A percentile compares a stretch with the other conserved stretches of the same genome.
phyloP scores from a whole-genome alignment of 92 coral and sea anemone species.

The Zoanthus solanderi region DNA sequence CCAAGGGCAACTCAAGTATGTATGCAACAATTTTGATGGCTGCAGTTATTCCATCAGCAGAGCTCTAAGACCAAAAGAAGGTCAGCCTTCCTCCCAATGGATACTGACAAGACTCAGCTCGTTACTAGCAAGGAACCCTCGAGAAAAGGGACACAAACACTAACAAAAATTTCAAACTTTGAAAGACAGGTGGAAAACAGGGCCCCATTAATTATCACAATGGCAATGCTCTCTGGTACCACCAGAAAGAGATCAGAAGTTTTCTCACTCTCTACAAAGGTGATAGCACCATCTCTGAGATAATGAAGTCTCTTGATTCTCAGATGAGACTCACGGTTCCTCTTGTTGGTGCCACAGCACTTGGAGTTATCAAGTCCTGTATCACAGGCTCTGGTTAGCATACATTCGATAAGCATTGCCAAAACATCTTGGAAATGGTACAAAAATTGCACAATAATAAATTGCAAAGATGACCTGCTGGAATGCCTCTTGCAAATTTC shows the following conservation, averaged over 20 bases:
- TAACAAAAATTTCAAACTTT: constrained; percentile 23
- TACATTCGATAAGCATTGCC: not conserved
- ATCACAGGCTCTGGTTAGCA: not conserved
- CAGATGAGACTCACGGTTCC: constrained; percentile 8
- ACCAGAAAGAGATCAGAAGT: constrained; percentile 5
- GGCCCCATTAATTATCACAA: constrained; percentile 32
- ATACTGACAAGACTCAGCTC: not conserved
- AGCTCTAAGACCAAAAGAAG: not conserved
- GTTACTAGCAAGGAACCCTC: not conserved
- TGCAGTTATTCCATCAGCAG: constrained; percentile 3
- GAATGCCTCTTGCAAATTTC: too few species aligned
- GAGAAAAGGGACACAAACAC: constrained; percentile 35
- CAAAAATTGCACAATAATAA: not conserved
- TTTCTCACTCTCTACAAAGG: constrained; percentile 15
- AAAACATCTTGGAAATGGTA: constrained; percentile 15
- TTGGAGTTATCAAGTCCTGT: constrained; percentile 20
- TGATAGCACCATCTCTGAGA: constrained; percentile 15
- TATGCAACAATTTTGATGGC: constrained; percentile 7
- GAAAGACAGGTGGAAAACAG: constrained; percentile 43
- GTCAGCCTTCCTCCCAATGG: not conserved
- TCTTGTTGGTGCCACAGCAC: constrained; percentile 27
- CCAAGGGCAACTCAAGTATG: not conserved
- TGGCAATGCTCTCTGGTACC: constrained; percentile 46
- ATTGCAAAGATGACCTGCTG: too few species aligned
- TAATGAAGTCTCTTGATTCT: constrained; percentile 27